Percentiles rank a stretch among this genome's conserved stretches.
Conservation (phyloP, 2,797 vertebrate genomes). For the Gambelia wislizenii region DNA sequence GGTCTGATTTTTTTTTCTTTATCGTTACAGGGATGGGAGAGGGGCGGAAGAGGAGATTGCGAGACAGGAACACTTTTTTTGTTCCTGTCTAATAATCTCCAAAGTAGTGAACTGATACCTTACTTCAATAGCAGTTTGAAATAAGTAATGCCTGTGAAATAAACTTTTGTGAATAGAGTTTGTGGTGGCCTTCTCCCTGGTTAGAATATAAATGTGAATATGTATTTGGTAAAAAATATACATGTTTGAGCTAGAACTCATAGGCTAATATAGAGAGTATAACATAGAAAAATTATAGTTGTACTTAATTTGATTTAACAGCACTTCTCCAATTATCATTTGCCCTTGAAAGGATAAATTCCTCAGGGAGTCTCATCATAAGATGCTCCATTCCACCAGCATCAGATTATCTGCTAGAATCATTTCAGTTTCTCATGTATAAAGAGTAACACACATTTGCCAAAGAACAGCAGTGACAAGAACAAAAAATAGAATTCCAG, state of each 20-base stretch:
- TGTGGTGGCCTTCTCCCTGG: too few species aligned
- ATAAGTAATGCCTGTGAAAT: too few species aligned
- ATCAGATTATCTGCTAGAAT: conserved; percentile 25
- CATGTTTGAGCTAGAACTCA: not conserved
- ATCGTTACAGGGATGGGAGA: too few species aligned
- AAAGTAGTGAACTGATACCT: not conserved
- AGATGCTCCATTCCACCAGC: conserved; percentile 22
- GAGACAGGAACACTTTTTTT: too few species aligned
- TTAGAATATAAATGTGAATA: not conserved
- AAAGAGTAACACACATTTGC: conserved; percentile 45
- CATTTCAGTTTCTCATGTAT: conserved; percentile 50
- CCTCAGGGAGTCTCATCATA: not conserved
- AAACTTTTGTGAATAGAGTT: not conserved
- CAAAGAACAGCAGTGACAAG: conserved; percentile 37
- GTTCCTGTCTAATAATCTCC: too few species aligned
- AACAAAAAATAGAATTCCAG: conserved; percentile 26
- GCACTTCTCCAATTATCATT: conserved; percentile 52
- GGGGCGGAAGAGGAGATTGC: too few species aligned
- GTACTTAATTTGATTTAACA: conserved; percentile 41
- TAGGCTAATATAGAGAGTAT: conserved; percentile 29
- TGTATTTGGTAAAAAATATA: not conserved
- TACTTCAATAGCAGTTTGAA: not conserved
- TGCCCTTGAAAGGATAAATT: conserved; percentile 43
- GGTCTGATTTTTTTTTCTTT: too few species aligned
- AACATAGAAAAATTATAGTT: not conserved